Evolutionary conservation across 2,113 vertebrate species (phyloP).

Genomic region (Haliaeetus leucogaster): DNA sequence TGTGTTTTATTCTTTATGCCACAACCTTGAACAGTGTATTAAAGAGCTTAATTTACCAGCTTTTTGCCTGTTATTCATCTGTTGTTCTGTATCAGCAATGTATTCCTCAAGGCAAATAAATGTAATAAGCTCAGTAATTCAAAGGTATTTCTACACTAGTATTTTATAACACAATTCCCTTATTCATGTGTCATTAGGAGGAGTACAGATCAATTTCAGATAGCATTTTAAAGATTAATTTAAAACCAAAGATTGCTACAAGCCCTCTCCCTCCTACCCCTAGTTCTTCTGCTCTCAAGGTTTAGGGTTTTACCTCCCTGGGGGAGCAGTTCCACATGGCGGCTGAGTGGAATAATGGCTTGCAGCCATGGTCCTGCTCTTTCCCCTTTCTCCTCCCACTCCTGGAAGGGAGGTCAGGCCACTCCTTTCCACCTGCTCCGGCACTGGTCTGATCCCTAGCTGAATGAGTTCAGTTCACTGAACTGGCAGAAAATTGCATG

Average conservation of each 20-base stretch:
- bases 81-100: neutral
- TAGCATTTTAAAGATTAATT: neutral
- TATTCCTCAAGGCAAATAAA: neutral
- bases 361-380: neutral
- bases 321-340: neutral
- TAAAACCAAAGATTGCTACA: neutral
- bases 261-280: neutral
- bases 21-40: neutral
- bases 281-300: neutral
- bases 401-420: neutral
- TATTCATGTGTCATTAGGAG: neutral
- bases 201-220: neutral
- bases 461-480: neutral
- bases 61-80: neutral
- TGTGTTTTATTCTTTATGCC: neutral
- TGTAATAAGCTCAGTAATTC: neutral
- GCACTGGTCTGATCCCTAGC: neutral
- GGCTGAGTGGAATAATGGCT: neutral
- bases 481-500: neutral
- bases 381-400: neutral
- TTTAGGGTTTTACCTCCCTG: neutral
- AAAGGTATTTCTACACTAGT: neutral
- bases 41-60: neutral
- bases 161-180: neutral
- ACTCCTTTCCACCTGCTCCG: neutral